Evolutionary conservation across 2,797 vertebrate genomes (phyloP).

Genomic region (Chloroceryle inda): DNA sequence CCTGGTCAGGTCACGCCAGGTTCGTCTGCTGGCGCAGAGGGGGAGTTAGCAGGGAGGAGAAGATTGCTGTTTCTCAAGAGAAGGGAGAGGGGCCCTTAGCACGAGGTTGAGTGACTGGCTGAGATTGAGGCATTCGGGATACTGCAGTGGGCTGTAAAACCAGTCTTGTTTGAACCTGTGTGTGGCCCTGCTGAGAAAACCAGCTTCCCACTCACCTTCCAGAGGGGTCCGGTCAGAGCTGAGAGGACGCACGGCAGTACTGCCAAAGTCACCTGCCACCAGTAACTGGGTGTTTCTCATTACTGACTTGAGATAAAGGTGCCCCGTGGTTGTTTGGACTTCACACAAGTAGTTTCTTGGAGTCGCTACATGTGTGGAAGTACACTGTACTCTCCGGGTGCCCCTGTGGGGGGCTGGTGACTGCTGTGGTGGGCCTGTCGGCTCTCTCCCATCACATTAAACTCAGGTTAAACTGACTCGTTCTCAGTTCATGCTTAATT

Average conservation of each 20-base stretch:
- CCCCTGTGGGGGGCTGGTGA: neutral
- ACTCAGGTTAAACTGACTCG: neutral
- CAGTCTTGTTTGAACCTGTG: accelerated
- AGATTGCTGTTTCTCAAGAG: neutral
- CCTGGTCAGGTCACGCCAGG: neutral
- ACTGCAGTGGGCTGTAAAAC: neutral
- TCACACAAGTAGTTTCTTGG: neutral
- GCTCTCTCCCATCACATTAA: neutral
- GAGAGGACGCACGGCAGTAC: accelerated
- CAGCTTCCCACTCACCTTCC: neutral
- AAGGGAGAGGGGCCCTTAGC: neutral
- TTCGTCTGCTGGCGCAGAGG: neutral
- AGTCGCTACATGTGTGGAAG: neutral
- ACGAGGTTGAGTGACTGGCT: neutral
- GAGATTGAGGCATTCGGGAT: neutral
- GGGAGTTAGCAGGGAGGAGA: neutral
- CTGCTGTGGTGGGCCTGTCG: neutral
- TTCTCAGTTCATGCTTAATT: neutral
- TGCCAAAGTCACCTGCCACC: neutral
- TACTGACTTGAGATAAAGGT: neutral
- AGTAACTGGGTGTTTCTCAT: accelerated
- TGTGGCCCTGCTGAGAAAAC: accelerated
- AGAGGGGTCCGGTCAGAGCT: accelerated
- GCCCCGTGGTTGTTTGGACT: neutral
- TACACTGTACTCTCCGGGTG: accelerated